A percentile compares a stretch with the other conserved stretches of the same genome.
Conservation (phyloP, 2,888 invertebrate species). For the Apamea epomidion region DNA sequence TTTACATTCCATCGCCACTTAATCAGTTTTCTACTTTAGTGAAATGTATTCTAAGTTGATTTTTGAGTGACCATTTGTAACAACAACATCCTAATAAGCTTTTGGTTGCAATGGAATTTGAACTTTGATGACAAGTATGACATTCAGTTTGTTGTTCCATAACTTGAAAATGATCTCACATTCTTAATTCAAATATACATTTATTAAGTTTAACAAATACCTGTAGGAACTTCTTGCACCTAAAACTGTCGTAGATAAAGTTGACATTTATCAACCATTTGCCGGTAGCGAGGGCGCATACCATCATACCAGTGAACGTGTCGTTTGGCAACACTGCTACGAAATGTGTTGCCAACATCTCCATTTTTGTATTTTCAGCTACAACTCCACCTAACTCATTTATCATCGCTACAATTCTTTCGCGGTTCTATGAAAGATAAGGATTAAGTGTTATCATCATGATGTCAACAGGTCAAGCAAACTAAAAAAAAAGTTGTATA, state of each 20-base stretch:
- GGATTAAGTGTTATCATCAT: slow-evolving; percentile 12
- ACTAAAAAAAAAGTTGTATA: not conserved
- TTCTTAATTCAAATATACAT: not conserved
- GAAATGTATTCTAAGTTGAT: not conserved
- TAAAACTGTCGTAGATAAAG: slow-evolving; percentile 86
- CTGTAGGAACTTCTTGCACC: slow-evolving; percentile 86
- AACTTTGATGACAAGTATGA: not conserved
- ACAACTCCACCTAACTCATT: slow-evolving; percentile 87
- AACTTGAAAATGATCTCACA: not conserved
- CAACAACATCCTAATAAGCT: not conserved
- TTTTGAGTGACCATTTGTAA: not conserved
- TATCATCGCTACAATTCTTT: slow-evolving; percentile 84
- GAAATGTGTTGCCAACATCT: slow-evolving; percentile 88
- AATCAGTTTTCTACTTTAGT: not conserved
- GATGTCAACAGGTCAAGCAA: not conserved
- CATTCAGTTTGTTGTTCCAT: not conserved
- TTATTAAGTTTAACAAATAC: no score
- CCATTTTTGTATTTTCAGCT: slow-evolving; percentile 88
- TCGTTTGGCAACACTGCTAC: slow-evolving; percentile 84
- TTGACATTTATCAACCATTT: slow-evolving; percentile 86
- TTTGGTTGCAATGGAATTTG: not conserved
- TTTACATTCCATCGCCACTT: not conserved
- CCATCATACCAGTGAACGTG: slow-evolving; percentile 88
- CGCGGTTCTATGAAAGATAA: slow-evolving; percentile 78
- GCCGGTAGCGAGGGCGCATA: slow-evolving; percentile 86